phyloP scores from a whole-genome alignment of 2,888 invertebrate genomes.

The Clitarchus hookeri region DNA sequence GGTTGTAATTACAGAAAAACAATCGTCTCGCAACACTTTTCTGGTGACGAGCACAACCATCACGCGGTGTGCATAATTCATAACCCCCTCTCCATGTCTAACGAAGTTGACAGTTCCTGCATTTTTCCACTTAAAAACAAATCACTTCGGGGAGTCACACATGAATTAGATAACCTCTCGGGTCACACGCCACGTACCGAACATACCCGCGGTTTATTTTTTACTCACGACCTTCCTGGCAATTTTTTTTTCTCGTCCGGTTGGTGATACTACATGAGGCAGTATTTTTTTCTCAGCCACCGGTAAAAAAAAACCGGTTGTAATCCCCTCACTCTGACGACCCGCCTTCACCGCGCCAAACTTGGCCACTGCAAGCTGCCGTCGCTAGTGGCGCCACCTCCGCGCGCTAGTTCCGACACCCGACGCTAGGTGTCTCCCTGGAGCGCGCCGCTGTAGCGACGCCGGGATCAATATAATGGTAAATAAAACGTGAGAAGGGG shows the following conservation, averaged over 20 bases:
- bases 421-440: background rate
- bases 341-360: constrained; percentile 1
- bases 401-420: background rate
- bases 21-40: background rate
- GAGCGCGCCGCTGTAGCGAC: background rate
- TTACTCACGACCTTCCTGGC: background rate
- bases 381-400: background rate
- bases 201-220: background rate
- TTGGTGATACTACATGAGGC: background rate
- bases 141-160: background rate
- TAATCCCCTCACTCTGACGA: background rate
- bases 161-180: background rate
- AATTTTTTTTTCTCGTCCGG: background rate
- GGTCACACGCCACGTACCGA: background rate
- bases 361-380: background rate
- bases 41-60: background rate
- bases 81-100: background rate
- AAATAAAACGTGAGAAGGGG: constrained; percentile 1
- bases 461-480: constrained; percentile 10
- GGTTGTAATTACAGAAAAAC: background rate
- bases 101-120: background rate
- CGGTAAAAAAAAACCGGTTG: constrained; percentile 8
- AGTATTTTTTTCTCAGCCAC: background rate
- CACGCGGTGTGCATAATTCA: background rate
- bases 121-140: background rate